These are phyloP conservation scores for Aphelocoma californica DNA, from an alignment of 2,797 vertebrate genomes.

Conservation along the genomic window DNA sequence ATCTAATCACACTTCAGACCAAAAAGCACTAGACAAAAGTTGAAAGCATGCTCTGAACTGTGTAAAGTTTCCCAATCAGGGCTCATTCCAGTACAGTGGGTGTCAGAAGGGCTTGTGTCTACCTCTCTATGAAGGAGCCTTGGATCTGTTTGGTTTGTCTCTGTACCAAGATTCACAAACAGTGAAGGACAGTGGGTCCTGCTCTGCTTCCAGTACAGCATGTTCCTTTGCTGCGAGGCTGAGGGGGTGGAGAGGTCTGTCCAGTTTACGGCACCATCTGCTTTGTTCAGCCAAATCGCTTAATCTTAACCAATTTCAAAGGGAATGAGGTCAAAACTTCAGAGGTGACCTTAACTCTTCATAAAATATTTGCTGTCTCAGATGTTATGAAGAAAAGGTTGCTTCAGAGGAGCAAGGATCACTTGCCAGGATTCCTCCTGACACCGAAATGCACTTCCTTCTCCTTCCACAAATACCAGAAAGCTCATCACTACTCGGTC, in stretches of 20 bases:
- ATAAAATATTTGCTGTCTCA: slow-evolving; percentile 60
- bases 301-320: slow-evolving; percentile 65
- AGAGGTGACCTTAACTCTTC: slow-evolving; percentile 69
- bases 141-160: not conserved
- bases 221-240: not conserved
- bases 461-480: not conserved
- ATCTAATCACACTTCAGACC: not conserved
- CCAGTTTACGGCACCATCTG: slow-evolving; percentile 48
- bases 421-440: slow-evolving; percentile 25
- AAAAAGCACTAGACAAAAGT: not conserved
- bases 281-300: slow-evolving; percentile 48
- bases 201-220: not conserved
- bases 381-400: slow-evolving; percentile 49
- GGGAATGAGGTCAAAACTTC: slow-evolving; percentile 54
- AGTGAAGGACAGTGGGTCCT: not conserved
- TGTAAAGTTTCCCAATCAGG: not conserved
- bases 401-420: slow-evolving; percentile 25
- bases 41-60: not conserved
- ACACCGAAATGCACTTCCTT: slow-evolving; percentile 20
- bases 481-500: not conserved
- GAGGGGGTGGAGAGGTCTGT: slow-evolving; percentile 20
- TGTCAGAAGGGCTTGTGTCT: not conserved
- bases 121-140: not conserved
- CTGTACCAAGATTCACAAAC: not conserved
- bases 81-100: not conserved